Percentiles rank a stretch among this genome's conserved stretches.
phyloP scores from a whole-genome alignment of 2,888 invertebrate species.

The Rapana venosa region DNA sequence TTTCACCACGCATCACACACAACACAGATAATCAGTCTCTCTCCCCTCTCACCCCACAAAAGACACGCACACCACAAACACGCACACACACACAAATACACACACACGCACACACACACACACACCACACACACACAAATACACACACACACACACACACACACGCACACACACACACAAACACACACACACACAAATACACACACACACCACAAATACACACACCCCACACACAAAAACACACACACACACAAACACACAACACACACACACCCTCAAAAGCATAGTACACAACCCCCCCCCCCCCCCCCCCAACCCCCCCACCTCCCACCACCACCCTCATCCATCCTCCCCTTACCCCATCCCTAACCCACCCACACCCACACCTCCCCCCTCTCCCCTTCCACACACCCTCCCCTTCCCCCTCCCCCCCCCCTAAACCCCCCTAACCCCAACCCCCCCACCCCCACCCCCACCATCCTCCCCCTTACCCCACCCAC shows the following conservation, averaged over 20 bases:
- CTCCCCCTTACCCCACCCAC: not conserved
- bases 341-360: not conserved
- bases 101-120: slow-evolving; percentile 1
- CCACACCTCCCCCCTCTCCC: not conserved
- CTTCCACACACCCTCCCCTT: not conserved
- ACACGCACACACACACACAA: slow-evolving; percentile 9
- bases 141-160: slow-evolving; percentile 26
- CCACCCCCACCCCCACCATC: not conserved
- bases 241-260: no score
- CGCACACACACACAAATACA: slow-evolving; percentile 8
- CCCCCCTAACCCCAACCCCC: not conserved
- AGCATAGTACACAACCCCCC: not conserved
- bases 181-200: no score
- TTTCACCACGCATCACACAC: not conserved
- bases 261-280: no score
- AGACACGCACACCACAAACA: not conserved
- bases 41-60: not conserved
- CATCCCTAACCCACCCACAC: not conserved
- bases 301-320: not conserved
- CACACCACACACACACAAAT: slow-evolving; percentile 16
- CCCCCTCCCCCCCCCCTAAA: not conserved
- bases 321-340: not conserved
- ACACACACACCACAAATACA: no score
- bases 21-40: not conserved
- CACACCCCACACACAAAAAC: no score